Evolutionary conservation across 2,888 invertebrate genomes (phyloP), one percentile per base, ranked within the genome.

Genomic region (Chalcosyrphus nemorum): DNA sequence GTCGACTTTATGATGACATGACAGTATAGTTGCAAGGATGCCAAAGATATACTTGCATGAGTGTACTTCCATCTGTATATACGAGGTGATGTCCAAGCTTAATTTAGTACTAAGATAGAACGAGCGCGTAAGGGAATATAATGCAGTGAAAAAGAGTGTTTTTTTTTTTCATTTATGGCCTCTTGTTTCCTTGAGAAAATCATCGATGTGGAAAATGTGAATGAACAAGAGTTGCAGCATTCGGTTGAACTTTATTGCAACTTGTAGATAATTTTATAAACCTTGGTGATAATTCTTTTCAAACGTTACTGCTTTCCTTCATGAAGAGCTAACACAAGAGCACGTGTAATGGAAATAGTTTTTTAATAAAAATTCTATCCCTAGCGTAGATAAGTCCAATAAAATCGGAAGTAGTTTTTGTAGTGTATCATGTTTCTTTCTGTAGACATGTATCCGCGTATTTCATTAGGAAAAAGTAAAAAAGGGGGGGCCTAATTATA

Each of bases 1-100:
- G 66, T 82, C 82, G 77, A 82, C 77, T 77, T 82, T 77, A 82
- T 74, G 68, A 77, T 82, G 77, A 72, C 77, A 77, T 61, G 77
- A 66, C 59, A 74, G 68, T 68, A 66, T 38, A 77, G 72, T 41
- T 68, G 52, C 77, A 50, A 77, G 54, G 72, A 77, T 77, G 66
- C 71, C 66, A 54, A 82, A 66, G 63, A 68, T 74, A 74, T 29
- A 35, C n/a, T 35, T 17, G 32, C 56, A 72, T 32, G 57, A 38
- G 38, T 45, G 63, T 65, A 68, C 24, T 35, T 17, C 24, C 56
- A 72, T 32, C 50, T 35, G 38, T 45, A 57, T 65, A 68, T 27
- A 41, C 4, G 56, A 47, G 27, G 57, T 65, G 57, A 38, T 71
- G 45, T 71, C 35, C 70, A 70, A 81, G 59, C 75, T 72, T 32